Evolutionary conservation across 2,888 invertebrate genomes (phyloP), one percentile per base, ranked within the genome.

Genomic region (Mythimna loreyi): DNA sequence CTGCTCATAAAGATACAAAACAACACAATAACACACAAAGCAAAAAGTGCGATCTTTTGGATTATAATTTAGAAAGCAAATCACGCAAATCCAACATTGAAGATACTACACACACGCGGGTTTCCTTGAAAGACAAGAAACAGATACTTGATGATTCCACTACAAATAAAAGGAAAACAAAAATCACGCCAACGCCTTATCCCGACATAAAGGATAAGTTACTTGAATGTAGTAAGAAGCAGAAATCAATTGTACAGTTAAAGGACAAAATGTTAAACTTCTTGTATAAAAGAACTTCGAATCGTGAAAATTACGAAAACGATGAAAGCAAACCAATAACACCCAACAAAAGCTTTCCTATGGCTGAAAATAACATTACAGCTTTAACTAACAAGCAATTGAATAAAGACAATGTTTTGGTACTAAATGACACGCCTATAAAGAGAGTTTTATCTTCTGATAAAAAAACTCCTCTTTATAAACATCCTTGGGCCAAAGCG

Each of bases 231-330:
- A 53, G 57, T 52, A 82, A 69, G 49, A 85, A 81, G 19, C 78
- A 68, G 21, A 92, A 89, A 81, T 87, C 91, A 16, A 88, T 91
- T 21, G 77, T 77, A 11, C 88, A 89, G 56, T 85, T 93, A 53
- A 91, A 89, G 80, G 91, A 93, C 67, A 92, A 89, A 86, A 90
- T 93, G 89, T 72, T 93, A 11, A 90, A 91, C 73, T 80, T 92
- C 33, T 78, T 93, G 30, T 90, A 89, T 69, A 92, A 91, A 82
- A 93, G 91, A 70, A 69, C 86, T 53, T 77, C 87, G 23, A 62
- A 68, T 36, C 75, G 72, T 70, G 73, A 67, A 53, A 70, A 70
- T 56, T 67, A 68, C 45, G 64, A 75, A 62, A 69, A 30, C 28
- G 65, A 59, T 57, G 68, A 45, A 47, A 55, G 56, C 13, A 66